These are phyloP conservation scores for Tupaia chinensis DNA, from an alignment of 2,113 vertebrate genomes.

Conservation along the genomic window DNA sequence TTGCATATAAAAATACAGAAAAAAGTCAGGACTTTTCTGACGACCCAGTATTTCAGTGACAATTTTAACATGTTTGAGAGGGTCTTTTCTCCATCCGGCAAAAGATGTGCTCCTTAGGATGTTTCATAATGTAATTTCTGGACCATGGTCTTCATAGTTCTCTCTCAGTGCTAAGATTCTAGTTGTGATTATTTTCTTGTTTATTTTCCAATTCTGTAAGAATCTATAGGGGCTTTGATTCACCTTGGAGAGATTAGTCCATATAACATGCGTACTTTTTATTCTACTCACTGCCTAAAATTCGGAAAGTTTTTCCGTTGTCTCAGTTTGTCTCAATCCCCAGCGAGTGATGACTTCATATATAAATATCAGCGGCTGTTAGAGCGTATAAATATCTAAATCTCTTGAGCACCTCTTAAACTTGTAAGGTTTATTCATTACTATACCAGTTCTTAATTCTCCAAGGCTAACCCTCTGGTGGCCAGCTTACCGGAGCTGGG, in stretches of 20 bases:
- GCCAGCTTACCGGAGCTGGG: conserved; percentile 56
- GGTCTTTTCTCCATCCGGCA: background rate
- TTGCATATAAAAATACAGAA: too few species aligned
- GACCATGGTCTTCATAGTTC: background rate
- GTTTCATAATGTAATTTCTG: background rate
- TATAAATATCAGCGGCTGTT: conserved; percentile 73
- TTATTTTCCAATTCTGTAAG: conserved; percentile 35
- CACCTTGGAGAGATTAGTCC: background rate
- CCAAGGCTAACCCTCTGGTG: conserved; percentile 31
- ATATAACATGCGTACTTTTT: background rate
- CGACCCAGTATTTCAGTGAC: background rate
- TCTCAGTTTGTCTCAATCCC: conserved; percentile 71
- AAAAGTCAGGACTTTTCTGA: too few species aligned
- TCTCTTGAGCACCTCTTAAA: background rate
- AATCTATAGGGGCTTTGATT: background rate
- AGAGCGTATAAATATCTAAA: conserved; percentile 63
- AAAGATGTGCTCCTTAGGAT: background rate
- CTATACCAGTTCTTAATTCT: conserved; percentile 68
- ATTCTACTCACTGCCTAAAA: background rate
- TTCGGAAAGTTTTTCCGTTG: conserved; percentile 15
- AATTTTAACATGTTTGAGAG: background rate
- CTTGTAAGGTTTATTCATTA: conserved; percentile 67
- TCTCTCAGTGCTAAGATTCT: background rate
- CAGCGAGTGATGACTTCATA: conserved; percentile 62
- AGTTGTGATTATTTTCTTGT: background rate